phyloP scores from a whole-genome alignment of 2,113 vertebrate genomes.

The Sphaerodactylus townsendi region DNA sequence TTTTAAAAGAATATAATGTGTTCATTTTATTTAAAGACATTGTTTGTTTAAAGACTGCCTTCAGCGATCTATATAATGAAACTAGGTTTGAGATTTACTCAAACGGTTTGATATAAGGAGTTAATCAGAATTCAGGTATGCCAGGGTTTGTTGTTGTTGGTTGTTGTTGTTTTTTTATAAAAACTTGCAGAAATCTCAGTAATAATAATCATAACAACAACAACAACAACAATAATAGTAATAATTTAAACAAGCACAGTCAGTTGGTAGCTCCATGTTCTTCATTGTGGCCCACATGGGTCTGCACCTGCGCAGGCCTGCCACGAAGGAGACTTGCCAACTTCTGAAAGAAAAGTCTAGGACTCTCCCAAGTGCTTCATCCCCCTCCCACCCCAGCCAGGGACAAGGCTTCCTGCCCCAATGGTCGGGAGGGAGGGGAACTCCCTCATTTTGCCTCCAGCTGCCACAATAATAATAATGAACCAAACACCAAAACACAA shows the following conservation, averaged over 20 bases:
- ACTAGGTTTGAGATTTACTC: not conserved
- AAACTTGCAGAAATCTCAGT: not conserved
- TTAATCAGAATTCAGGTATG: not conserved
- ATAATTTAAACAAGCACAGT: not conserved
- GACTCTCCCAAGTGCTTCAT: too few species aligned
- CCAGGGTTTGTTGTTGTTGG: not conserved
- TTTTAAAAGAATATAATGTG: not conserved
- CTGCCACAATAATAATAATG: too few species aligned
- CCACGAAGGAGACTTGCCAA: too few species aligned
- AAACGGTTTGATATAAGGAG: not conserved
- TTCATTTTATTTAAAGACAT: not conserved
- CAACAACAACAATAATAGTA: too few species aligned
- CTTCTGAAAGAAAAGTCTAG: too few species aligned
- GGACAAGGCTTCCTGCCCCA: too few species aligned
- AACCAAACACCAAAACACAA: too few species aligned
- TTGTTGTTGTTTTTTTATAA: not conserved
- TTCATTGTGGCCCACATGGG: too few species aligned
- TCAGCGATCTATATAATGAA: not conserved
- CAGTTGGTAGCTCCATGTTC: not conserved
- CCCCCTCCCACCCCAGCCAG: too few species aligned
- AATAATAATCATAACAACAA: not conserved
- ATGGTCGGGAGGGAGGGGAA: too few species aligned
- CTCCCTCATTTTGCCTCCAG: too few species aligned
- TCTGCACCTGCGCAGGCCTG: too few species aligned
- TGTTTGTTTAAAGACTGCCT: not conserved